These are phyloP conservation scores for Euproctis similis DNA, from an alignment of 2,888 invertebrate genomes.

Conservation along the genomic window DNA sequence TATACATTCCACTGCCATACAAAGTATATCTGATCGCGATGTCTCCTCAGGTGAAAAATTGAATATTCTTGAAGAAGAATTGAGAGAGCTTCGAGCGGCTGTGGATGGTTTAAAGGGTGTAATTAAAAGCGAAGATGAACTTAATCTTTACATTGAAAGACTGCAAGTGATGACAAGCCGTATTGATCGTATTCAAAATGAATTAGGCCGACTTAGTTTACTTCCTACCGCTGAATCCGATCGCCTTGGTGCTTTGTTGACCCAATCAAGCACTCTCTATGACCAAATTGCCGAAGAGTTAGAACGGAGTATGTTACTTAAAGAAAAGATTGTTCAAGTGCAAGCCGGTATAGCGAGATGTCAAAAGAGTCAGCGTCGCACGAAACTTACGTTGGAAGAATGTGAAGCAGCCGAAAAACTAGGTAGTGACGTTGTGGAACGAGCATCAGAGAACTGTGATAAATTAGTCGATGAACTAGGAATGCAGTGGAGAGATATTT, in stretches of 20 bases:
- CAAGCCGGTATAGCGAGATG: slow-evolving; percentile 82
- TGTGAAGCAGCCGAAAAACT: slow-evolving; percentile 84
- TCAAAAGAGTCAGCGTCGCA: slow-evolving; percentile 80
- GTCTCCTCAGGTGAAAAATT: slow-evolving; percentile 85
- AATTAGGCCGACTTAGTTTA: slow-evolving; percentile 84
- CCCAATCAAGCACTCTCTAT: slow-evolving; percentile 82
- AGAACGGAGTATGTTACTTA: slow-evolving; percentile 83
- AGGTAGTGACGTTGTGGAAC: slow-evolving; percentile 85
- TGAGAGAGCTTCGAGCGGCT: slow-evolving; percentile 82
- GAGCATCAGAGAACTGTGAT: slow-evolving; percentile 84
- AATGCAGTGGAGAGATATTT: slow-evolving; percentile 85
- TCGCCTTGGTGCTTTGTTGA: slow-evolving; percentile 82
- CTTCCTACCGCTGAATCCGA: slow-evolving; percentile 85
- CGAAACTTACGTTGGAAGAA: slow-evolving; percentile 79
- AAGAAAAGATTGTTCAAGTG: slow-evolving; percentile 83
- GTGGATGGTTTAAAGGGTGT: slow-evolving; percentile 84
- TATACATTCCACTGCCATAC: slow-evolving; percentile 81
- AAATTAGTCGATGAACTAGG: slow-evolving; percentile 81
- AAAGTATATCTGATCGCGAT: slow-evolving; percentile 82
- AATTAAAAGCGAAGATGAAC: slow-evolving; percentile 88
- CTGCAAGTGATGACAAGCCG: slow-evolving; percentile 85
- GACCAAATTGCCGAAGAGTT: slow-evolving; percentile 85
- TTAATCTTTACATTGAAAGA: slow-evolving; percentile 86
- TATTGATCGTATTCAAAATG: slow-evolving; percentile 86
- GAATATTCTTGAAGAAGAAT: slow-evolving; percentile 83